Conservation (phyloP, 2,113 vertebrate genomes). For the Sprattus sprattus region DNA sequence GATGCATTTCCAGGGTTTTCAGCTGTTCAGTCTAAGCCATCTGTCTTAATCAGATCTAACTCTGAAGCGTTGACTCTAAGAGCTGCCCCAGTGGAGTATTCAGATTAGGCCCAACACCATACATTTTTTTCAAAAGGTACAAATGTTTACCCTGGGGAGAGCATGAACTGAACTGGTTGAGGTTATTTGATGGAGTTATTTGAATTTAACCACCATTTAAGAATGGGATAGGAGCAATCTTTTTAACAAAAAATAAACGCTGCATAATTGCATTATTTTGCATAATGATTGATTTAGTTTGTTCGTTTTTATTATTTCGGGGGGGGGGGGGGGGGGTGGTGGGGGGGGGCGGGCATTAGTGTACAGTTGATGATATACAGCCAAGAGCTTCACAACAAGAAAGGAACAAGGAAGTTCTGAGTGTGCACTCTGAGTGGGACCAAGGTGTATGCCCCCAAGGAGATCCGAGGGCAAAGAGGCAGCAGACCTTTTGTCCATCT, state of each 20-base stretch:
- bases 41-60: too few relatives aligned
- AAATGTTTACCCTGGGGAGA: neutral
- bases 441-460: neutral
- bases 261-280: neutral
- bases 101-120: conserved; percentile 5
- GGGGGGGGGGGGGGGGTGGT: too few relatives aligned
- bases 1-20: neutral
- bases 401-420: neutral
- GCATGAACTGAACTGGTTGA: neutral
- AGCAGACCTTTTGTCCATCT: neutral
- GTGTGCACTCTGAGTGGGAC: neutral
- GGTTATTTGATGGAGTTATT: neutral
- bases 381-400: neutral
- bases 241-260: neutral
- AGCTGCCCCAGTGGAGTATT: neutral
- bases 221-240: neutral
- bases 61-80: neutral
- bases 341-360: neutral
- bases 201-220: neutral
- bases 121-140: too few relatives aligned
- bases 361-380: neutral
- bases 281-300: neutral
- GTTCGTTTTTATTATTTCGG: neutral
- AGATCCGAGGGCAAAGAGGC: neutral
- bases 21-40: neutral